Conservation (phyloP, 2,113 vertebrate genomes). For the Heterocephalus glaber region DNA sequence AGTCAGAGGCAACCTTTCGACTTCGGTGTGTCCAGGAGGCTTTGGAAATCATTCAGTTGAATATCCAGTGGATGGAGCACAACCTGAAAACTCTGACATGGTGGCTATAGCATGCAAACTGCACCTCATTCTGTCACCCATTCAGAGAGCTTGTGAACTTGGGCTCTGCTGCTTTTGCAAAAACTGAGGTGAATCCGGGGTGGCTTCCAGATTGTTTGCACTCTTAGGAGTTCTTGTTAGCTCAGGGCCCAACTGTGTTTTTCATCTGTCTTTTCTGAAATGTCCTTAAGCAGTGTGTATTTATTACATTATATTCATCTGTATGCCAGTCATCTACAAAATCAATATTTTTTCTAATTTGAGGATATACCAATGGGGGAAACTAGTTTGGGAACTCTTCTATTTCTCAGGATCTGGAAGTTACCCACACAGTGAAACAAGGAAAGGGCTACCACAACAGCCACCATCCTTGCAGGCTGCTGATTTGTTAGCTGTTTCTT, state of each 20-base stretch:
- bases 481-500: constrained; percentile 13
- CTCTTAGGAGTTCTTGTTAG: constrained; percentile 88
- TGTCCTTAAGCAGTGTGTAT: constrained; percentile 79
- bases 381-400: constrained; percentile 65
- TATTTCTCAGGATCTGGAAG: constrained; percentile 54
- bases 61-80: constrained; percentile 93
- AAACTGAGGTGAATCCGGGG: constrained; percentile 73
- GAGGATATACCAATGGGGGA: background rate
- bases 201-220: constrained; percentile 88
- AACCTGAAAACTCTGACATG: constrained; percentile 86
- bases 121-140: constrained; percentile 37
- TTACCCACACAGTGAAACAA: constrained; percentile 59
- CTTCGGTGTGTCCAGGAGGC: constrained; percentile 92
- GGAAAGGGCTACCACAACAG: background rate
- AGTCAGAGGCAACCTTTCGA: constrained; percentile 89
- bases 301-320: constrained; percentile 81
- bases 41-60: constrained; percentile 92
- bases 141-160: constrained; percentile 77
- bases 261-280: constrained; percentile 79
- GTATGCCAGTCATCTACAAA: constrained; percentile 75
- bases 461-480: constrained; percentile 54
- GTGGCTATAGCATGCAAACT: constrained; percentile 84
- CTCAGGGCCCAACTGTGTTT: constrained; percentile 90
- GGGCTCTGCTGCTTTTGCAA: constrained; percentile 81
- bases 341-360: constrained; percentile 79